Base-by-base conservation (phyloP, 2,888 invertebrate genomes). In the Polydrusus pterygomalis region DNA sequence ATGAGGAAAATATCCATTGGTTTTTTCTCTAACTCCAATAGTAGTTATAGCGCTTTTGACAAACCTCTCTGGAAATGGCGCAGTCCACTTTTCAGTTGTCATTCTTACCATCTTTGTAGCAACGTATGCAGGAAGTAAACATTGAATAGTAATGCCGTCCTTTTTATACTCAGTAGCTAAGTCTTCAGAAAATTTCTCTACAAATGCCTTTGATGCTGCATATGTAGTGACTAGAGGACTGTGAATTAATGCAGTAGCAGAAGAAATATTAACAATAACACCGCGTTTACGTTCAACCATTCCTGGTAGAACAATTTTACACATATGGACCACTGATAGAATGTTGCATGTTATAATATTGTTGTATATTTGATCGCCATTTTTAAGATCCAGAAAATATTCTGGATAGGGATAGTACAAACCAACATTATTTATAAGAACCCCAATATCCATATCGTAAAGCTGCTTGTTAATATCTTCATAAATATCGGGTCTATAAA, bases 351-450 rank as follows among this genome's bases (percentile, higher is more conserved):
- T 91, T 73, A 96, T 90, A 76, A 96, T 91, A 72, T 91, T 91
- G 62, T 90, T 88, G 81, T 92, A 90, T 34, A 92, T 87, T 77
- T 90, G 89, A 3, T 93, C 92, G 85, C 86, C 87, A 75, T 87
- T 87, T 73, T 89, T 88, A 20, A 93, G 84, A n/a, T 92, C 91
- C 25, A 94, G 86, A 86, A 94, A 95, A 84, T 92, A 93, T 83
- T 96, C 95, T 0, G 97, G 97, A 87, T 95, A 92, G 0, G 91
- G 89, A 85, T 97, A 96, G 43, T 95, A 94, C 82, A 96, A 91
- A 18, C 97, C 97, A 1, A 98, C 96, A 88, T 98, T 98, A 88
- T 98, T 98, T 45, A 98, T 93, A 68, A 97, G 87, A 8, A 96
- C 92, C 0, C 96, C 97, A 79, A 97, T 92, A 83, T 97, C 96